A percentile compares a stretch with the other conserved stretches of the same genome.
phyloP scores from a whole-genome alignment of 2,797 vertebrate species.

The Limnodromus scolopaceus region DNA sequence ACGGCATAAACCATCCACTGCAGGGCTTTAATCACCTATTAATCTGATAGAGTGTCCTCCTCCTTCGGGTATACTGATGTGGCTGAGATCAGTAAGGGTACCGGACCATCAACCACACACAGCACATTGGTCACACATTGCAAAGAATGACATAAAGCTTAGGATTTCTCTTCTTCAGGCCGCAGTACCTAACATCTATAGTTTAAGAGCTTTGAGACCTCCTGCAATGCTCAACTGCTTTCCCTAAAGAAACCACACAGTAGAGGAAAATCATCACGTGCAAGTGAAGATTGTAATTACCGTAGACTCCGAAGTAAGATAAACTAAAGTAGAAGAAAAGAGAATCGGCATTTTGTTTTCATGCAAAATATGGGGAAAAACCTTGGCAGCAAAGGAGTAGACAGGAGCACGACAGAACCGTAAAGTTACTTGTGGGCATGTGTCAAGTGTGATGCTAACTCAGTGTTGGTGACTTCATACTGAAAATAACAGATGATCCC shows the following conservation, averaged over 20 bases:
- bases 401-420: rapidly evolving
- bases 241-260: not conserved
- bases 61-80: not conserved
- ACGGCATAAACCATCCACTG: not conserved
- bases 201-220: not conserved
- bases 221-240: not conserved
- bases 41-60: not conserved
- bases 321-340: not conserved
- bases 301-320: not conserved
- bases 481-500: not conserved
- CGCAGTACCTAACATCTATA: rapidly evolving
- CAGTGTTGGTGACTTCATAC: not conserved
- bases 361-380: not conserved
- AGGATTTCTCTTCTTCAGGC: not conserved
- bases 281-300: not conserved
- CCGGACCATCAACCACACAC: not conserved
- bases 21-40: not conserved
- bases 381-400: not conserved
- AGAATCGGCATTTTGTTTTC: not conserved
- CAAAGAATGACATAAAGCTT: not conserved
- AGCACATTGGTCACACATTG: not conserved
- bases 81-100: not conserved
- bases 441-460: not conserved
- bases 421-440: not conserved
- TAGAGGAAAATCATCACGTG: not conserved